Evolutionary conservation across 2,888 invertebrate species (phyloP).

Genomic region (Lithophane semibrunnea): DNA sequence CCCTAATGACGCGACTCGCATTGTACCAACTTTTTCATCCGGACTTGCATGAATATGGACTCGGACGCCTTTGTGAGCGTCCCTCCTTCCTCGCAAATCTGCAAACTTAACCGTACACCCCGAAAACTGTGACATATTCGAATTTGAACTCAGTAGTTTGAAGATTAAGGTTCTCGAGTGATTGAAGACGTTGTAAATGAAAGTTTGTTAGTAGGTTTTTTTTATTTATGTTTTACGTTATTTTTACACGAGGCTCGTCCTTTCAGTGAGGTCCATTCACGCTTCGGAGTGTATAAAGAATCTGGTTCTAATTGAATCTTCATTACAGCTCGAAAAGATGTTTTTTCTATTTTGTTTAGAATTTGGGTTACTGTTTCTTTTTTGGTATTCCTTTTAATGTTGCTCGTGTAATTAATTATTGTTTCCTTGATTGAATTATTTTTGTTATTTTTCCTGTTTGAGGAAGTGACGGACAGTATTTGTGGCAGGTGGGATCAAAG

Average conservation of each 20-base stretch:
- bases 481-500: neutral
- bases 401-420: slow-evolving; percentile 26
- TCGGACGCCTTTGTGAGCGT: slow-evolving; percentile 73
- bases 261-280: slow-evolving; percentile 75
- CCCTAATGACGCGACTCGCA: slow-evolving; percentile 80
- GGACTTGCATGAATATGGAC: slow-evolving; percentile 80
- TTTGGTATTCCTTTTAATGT: slow-evolving; percentile 24
- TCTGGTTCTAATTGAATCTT: slow-evolving; percentile 71
- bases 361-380: slow-evolving; percentile 70
- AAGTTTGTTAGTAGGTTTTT: slow-evolving; percentile 61
- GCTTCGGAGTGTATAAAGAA: slow-evolving; percentile 70
- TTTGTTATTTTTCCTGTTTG: neutral
- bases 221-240: slow-evolving; percentile 77
- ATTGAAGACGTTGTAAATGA: slow-evolving; percentile 9
- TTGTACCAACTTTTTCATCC: slow-evolving; percentile 82
- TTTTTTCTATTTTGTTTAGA: slow-evolving; percentile 71
- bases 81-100: slow-evolving; percentile 68
- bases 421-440: neutral
- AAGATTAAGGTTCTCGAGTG: neutral
- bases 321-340: slow-evolving; percentile 67
- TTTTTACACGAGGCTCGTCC: slow-evolving; percentile 74
- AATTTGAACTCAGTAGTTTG: slow-evolving; percentile 32
- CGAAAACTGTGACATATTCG: neutral
- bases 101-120: slow-evolving; percentile 36
- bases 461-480: neutral